Evolutionary conservation across 2,113 vertebrate genomes (phyloP), one percentile per base, ranked within the genome.

Genomic region (Bufo gargarizans): DNA sequence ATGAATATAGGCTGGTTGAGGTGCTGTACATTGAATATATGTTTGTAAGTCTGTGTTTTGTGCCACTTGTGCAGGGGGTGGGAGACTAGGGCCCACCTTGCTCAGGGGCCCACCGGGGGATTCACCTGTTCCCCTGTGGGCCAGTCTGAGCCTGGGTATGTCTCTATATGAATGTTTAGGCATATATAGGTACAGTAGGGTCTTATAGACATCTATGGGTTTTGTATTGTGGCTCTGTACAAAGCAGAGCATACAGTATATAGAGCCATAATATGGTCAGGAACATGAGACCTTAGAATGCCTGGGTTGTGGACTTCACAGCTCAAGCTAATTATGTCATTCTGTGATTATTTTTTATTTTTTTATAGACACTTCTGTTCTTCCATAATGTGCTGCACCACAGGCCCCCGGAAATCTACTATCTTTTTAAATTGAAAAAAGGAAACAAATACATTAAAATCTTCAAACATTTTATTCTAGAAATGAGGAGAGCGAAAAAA

Each of bases 371-470:
- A 84, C 55, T 22, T 71, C 20, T 84, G 82, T 84, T 55, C 82
- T 13, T 33, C 19, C 2, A 11, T 53, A 84, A 84, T 84, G 63
- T 49, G 13, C 61, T 4, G 13, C 77, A 69, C 86, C 71, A 80
- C 86, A 71, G 49, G 61, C 13, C 50, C 9, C 61, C 67, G 14
- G 45, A 79, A 53, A 84, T 82, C 33, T 55, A 22, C 22, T 56
- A 82, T 81, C 65, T 71, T 87, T 87, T 53, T 82, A 76, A 82
- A 76, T 82, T 49, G 79, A 76, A 88, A 88, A 71, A 55, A 11
- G 77, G 79, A 87, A 88, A 88, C 67, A 87, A 87, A 87, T 17
- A 53, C 79, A 88, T 88, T 82, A 82, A 20, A n/a, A 11, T 53
- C 79, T 88, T 63, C 69, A 76, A 88, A 82, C 78, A 82, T 88